A percentile compares a stretch with the other conserved stretches of the same genome.
Conservation (phyloP, 2,113 vertebrate species). For the Dendropsophus ebraccatus region DNA sequence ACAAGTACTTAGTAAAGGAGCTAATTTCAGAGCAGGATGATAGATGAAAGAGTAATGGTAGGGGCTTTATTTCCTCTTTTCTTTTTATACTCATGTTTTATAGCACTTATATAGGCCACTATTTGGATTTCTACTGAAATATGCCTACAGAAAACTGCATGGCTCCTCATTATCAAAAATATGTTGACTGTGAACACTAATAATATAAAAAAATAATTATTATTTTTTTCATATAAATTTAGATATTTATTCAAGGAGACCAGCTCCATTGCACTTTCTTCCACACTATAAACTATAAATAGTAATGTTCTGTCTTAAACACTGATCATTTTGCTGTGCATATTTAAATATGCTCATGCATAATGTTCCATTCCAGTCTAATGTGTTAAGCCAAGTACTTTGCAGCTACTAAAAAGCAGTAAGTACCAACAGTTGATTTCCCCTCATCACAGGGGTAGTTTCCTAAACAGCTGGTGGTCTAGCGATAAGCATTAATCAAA, state of each 20-base stretch:
- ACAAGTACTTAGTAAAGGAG: background rate
- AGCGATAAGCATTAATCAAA: conserved; percentile 5
- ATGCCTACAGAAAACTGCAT: background rate
- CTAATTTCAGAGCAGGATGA: conserved; percentile 31
- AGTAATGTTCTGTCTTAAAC: background rate
- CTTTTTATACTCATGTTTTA: background rate
- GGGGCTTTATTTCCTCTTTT: background rate
- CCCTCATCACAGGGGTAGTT: conserved; percentile 7
- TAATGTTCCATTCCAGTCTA: background rate
- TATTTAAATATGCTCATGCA: background rate
- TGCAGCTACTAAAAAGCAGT: background rate
- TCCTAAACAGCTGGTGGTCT: conserved; percentile 25
- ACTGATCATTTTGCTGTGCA: background rate
- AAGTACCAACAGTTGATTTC: background rate
- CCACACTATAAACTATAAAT: background rate
- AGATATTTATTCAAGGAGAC: background rate
- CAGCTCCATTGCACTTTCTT: background rate
- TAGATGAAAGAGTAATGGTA: conserved; percentile 2
- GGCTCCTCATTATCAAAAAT: background rate
- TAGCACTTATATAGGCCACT: background rate
- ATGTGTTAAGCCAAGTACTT: conserved; percentile 4
- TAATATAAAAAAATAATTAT: background rate
- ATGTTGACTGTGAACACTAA: background rate
- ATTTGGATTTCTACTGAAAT: conserved; percentile 1
- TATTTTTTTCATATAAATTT: background rate